Base-by-base conservation (phyloP, 2,888 invertebrate genomes). In the Gerosis bhagava region DNA sequence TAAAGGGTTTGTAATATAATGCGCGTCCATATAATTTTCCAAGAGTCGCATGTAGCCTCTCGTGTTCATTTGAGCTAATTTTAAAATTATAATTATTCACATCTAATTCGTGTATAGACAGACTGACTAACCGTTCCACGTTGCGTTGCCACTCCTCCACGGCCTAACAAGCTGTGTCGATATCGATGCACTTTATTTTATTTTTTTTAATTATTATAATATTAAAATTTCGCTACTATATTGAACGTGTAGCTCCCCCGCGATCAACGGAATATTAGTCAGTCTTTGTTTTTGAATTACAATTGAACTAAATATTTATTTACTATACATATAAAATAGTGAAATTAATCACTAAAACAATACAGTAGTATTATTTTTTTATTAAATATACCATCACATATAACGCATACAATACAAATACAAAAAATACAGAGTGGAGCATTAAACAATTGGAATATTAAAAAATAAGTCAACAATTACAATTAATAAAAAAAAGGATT, bases 271-370 rank as follows among this genome's bases (percentile, higher is more conserved):
- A 36, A 24, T 19, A 37, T 32, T 39, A 46, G 46, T 39, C 46
- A 46, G 46, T 46, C 46, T 39, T 46, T 10, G 39, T 25, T 46
- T 39, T n/a, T n/a, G 39, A 46, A 46, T 46, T 46, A 46, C 45
- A 46, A 46, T 46, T 46, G 29, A 46, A 46, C 46, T 46, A 46
- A 46, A 46, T 46, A 46, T 46, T 46, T 32, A 39, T 39, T 46
- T 37, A 46, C 46, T 46, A 46, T 32, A 46, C n/a, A n/a, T n/a
- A n/a, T n/a, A n/a, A n/a, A 31, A 46, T 11, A 37, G 44, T 45
- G 37, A 37, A 45, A 37, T 17, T 5, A 45, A 37, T 45, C 45
- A 45, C 37, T 45, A 37, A 45, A 45, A 45, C 45, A 45, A 45
- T 37, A 43, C 43, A 37, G 28, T 45, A 29, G 28, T 36, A 13